Conservation (phyloP, 2,888 invertebrate genomes). For the Pollenia labialis region DNA sequence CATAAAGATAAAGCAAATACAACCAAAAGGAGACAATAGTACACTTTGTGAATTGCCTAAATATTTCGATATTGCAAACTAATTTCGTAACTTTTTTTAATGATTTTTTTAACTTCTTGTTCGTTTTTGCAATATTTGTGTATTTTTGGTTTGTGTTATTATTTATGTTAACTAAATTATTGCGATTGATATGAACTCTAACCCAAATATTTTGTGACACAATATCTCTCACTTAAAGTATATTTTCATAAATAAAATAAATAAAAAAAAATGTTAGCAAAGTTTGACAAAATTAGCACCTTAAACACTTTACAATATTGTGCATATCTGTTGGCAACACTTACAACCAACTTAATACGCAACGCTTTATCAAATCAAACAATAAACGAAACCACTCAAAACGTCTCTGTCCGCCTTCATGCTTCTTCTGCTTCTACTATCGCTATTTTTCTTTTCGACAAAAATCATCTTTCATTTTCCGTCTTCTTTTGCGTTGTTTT, state of each 20-base stretch:
- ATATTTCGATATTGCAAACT: too few relatives aligned
- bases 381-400: constrained; percentile 13
- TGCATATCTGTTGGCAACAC: constrained; percentile 34
- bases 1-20: too few relatives aligned
- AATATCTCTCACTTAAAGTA: too few relatives aligned
- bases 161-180: too few relatives aligned
- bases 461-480: constrained; percentile 35
- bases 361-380: neutral
- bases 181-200: too few relatives aligned
- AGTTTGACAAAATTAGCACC: neutral
- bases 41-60: too few relatives aligned
- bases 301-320: neutral
- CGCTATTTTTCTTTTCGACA: constrained; percentile 11
- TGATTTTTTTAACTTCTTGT: too few relatives aligned
- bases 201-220: too few relatives aligned
- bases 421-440: constrained; percentile 16
- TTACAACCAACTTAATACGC: constrained; percentile 4
- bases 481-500: constrained; percentile 9
- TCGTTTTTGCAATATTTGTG: too few relatives aligned
- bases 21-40: too few relatives aligned
- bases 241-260: neutral
- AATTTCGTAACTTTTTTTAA: too few relatives aligned
- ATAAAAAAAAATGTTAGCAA: neutral
- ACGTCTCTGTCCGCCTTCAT: constrained; percentile 25
- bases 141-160: too few relatives aligned